Percentiles rank a stretch among this genome's conserved stretches.
These are phyloP conservation scores for Linyphia triangularis DNA, from an alignment of 2,888 invertebrate genomes.

Conservation along the genomic window DNA sequence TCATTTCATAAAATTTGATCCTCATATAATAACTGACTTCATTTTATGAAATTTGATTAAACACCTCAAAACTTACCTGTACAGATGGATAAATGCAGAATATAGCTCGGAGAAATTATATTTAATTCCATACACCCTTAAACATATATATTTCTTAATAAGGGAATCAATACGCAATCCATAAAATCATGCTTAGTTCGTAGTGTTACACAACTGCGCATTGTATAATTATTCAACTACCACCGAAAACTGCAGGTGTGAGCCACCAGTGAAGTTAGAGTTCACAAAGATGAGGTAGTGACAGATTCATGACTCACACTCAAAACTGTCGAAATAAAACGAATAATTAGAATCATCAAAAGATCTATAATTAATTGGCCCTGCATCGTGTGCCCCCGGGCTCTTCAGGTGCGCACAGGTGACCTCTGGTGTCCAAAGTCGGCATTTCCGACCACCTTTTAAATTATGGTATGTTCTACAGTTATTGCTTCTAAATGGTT, in stretches of 20 bases:
- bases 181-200: too few relatives aligned
- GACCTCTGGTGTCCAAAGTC: constrained; percentile 44
- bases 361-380: constrained; percentile 8
- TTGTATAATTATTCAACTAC: background rate
- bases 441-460: constrained; percentile 52
- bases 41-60: too few relatives aligned
- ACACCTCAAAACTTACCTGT: too few relatives aligned
- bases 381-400: constrained; percentile 1
- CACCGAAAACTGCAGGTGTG: background rate
- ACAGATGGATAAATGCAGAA: too few relatives aligned
- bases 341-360: constrained; percentile 31
- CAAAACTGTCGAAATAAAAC: constrained; percentile 7
- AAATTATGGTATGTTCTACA: background rate
- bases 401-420: constrained; percentile 36
- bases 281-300: constrained; percentile 4
- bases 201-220: background rate
- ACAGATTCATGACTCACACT: constrained; percentile 37
- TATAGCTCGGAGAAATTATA: too few relatives aligned
- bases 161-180: too few relatives aligned
- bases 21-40: too few relatives aligned
- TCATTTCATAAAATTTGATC: too few relatives aligned
- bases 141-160: too few relatives aligned
- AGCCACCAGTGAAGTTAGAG: background rate
- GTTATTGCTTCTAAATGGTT: constrained; percentile 1
- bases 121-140: too few relatives aligned